Evolutionary conservation across 2,797 vertebrate genomes (phyloP), one percentile per base, ranked within the genome.

Genomic region (Poeciliopsis gracilis): DNA sequence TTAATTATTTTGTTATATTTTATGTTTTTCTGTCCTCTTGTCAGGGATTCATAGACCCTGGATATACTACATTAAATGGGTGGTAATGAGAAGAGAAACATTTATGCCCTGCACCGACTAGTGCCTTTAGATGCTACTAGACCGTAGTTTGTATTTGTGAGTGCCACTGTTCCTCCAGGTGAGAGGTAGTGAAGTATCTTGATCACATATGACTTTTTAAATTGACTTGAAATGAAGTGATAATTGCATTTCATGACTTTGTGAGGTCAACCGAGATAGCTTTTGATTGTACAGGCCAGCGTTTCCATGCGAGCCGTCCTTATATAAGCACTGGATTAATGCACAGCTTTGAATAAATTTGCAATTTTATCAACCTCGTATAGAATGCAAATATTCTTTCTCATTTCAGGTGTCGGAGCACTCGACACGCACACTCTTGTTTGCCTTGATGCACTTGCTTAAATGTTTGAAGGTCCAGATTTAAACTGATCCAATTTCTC

Each of bases 91-190:
- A 78, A 82, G 78, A 69, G 45, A 57, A 73, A 73, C 73, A 75
- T 23, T 84, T 87, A 59, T 83, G 79, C 78, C 67, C 79, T 77
- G 33, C 6, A 74, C 80, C 89, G 83, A 90, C 83, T 84, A 81
- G 57, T 9, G 63, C 36, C n/a, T 55, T 36, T 49, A n/a, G n/a
- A 51, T 20, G 66, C 78, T 43, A 77, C 46, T 12, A 73, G 81
- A 73, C 72, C 78, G 36, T 78, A 0, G 73, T 69, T 82, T 79
- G 59, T 75, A 45, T 75, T 77, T 72, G 33, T 28, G 25, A 77
- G 75, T 59, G 23, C 18, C n/a, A 61, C 20, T 4, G 15, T 71
- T 38, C 18, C 57, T 80, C 33, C 23, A 46, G 67, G 57, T 63
- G 67, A 66, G 49, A 28, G 45, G 33, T 23, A 28, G 20, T 25